These are phyloP conservation scores for Stictocephala bisonia DNA, from an alignment of 2,888 invertebrate species.

Conservation along the genomic window DNA sequence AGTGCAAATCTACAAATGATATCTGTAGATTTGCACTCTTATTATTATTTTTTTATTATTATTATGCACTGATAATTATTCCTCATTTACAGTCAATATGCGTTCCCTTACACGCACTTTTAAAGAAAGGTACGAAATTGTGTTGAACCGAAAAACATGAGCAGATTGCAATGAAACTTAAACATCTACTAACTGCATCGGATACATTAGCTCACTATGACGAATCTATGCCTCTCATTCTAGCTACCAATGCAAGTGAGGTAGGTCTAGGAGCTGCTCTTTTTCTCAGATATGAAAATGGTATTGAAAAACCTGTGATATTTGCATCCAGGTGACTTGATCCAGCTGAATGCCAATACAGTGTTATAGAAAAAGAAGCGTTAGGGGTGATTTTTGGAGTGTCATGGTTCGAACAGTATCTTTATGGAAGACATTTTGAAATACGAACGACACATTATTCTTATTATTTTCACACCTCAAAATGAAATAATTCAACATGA, in stretches of 20 bases:
- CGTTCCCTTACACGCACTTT: not conserved
- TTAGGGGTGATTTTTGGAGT: constrained; percentile 21
- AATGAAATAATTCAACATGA: too few relatives aligned
- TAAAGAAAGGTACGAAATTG: constrained; percentile 2
- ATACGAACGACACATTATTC: too few relatives aligned
- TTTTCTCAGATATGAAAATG: constrained; percentile 7
- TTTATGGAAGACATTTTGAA: constrained; percentile 21
- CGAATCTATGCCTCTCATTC: constrained; percentile 2
- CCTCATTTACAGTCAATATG: constrained; percentile 11
- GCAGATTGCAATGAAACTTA: not conserved
- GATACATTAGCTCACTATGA: constrained; percentile 22
- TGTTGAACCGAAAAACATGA: not conserved
- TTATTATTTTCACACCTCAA: too few relatives aligned
- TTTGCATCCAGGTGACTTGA: not conserved
- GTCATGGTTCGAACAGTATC: not conserved
- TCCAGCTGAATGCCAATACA: constrained; percentile 1
- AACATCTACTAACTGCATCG: not conserved
- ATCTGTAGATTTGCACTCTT: too few relatives aligned
- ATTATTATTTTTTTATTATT: too few relatives aligned
- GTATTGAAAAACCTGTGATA: constrained; percentile 27
- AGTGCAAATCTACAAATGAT: too few relatives aligned
- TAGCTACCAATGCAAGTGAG: constrained; percentile 14
- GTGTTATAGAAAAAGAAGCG: constrained; percentile 26
- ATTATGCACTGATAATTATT: too few relatives aligned
- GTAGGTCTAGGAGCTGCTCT: constrained; percentile 35